Conservation (phyloP, 1,140 invertebrate species). For the Chelonus insularis region DNA sequence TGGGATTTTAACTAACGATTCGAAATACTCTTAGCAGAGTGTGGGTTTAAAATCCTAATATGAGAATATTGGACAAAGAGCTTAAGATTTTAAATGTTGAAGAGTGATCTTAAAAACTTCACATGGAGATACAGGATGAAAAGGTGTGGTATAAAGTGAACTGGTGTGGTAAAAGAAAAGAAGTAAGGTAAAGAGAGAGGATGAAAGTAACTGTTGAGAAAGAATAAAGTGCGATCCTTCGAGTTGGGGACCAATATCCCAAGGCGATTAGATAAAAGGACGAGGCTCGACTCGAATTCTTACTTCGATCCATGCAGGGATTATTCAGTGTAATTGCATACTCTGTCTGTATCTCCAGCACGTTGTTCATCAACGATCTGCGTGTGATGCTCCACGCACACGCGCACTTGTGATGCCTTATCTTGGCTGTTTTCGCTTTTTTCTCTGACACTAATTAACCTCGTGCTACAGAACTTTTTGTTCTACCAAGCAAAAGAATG, state of each 20-base stretch:
- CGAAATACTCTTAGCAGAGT: background rate
- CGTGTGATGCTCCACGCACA: constrained; percentile 25
- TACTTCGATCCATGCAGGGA: constrained; percentile 39
- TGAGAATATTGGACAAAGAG: constrained; percentile 6
- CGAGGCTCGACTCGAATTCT: constrained; percentile 36
- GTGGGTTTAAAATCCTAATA: background rate
- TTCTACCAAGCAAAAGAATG: background rate
- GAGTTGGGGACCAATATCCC: background rate
- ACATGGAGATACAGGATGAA: background rate
- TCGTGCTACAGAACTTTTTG: background rate
- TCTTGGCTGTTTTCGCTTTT: background rate
- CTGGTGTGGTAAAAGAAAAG: background rate
- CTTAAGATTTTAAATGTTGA: background rate
- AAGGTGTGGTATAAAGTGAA: background rate
- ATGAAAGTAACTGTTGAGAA: constrained; percentile 5
- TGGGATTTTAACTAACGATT: constrained; percentile 56
- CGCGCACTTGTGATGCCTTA: constrained; percentile 23
- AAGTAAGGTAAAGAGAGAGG: background rate
- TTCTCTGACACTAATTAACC: constrained; percentile 16
- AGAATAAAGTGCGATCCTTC: constrained; percentile 20
- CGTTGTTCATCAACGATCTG: background rate
- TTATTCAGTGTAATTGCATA: constrained; percentile 41
- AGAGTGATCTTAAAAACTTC: background rate
- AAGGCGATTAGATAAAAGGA: constrained; percentile 40
- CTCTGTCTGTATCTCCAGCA: constrained; percentile 8